Evolutionary conservation across 2,888 invertebrate species (phyloP), one percentile per base, ranked within the genome.

Genomic region (Euplexia lucipara): DNA sequence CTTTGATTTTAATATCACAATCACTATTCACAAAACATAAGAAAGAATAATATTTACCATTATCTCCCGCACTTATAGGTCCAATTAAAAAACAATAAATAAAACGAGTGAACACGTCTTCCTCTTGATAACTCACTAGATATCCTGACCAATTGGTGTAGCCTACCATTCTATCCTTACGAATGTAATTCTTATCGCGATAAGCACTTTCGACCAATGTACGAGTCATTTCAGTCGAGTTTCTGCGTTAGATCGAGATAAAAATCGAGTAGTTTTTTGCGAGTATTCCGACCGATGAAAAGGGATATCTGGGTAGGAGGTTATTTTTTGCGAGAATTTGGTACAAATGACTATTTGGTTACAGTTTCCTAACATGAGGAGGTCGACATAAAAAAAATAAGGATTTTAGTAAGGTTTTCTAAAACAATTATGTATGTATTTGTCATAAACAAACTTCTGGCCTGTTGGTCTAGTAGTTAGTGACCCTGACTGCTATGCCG

Each of bases 81-180:
- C 53, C 14, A 48, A 52, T 69, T 18, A 32, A n/a, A 22, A 41
- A 30, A 16, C 14, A 32, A 30, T 68, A 76, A 81, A 74, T 75
- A 60, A 59, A 72, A 57, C 42, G 42, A 35, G 12, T 49, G 30
- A 18, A 65, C 53, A 79, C 77, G 79, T 77, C 81, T 54, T 68
- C 53, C 53, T 63, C 60, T 70, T 77, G 76, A 81, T 68, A 47
- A 49, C 57, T 44, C 56, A n/a, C 30, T 34, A 51, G 51, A 58
- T 80, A 81, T 90, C 92, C 91, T 88, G 88, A 78, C 85, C 90
- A 91, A 89, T 90, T 90, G 87, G 79, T 87, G 86, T 85, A 88
- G 18, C 20, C 69, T n/a, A 44, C 34, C 37, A 47, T 20, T 88
- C 88, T 92, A 90, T 86, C 79, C 85, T 85, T 79, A 73, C 79